Percentiles rank a stretch among this genome's conserved stretches.
These are phyloP conservation scores for Euproctis similis DNA, from an alignment of 2,888 invertebrate species.

Conservation along the genomic window DNA sequence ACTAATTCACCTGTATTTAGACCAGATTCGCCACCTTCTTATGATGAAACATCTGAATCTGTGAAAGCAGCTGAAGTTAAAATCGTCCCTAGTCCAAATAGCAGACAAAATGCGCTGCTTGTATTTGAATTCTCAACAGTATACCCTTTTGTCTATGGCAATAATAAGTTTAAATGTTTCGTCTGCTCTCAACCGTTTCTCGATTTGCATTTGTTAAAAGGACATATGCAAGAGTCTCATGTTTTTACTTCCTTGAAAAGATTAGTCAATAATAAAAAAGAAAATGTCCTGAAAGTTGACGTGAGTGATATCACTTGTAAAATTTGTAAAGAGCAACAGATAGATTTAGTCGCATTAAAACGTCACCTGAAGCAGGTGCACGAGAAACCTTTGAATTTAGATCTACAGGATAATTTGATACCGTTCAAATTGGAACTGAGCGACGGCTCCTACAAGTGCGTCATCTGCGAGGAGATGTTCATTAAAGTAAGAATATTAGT, in stretches of 20 bases:
- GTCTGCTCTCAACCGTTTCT: conserved; percentile 59
- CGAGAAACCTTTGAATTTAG: conserved; percentile 48
- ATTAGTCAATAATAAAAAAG: conserved; percentile 54
- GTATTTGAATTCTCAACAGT: conserved; percentile 62
- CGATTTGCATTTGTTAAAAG: conserved; percentile 44
- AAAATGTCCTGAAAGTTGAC: conserved; percentile 61
- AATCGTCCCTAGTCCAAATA: conserved; percentile 35
- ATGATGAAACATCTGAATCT: conserved; percentile 10
- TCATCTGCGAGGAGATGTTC: conserved; percentile 53
- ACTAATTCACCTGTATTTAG: conserved; percentile 43
- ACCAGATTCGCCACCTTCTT: conserved; percentile 14
- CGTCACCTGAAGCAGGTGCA: conserved; percentile 51
- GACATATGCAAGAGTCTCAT: conserved; percentile 53
- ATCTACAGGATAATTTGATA: conserved; percentile 61
- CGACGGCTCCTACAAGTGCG: conserved; percentile 50
- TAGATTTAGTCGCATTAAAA: conserved; percentile 44
- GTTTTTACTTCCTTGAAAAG: conserved; percentile 51
- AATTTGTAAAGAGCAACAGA: conserved; percentile 39
- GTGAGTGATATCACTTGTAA: conserved; percentile 54
- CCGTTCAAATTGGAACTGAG: conserved; percentile 51
- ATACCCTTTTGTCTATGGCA: conserved; percentile 63
- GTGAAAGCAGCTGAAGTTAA: conserved; percentile 6
- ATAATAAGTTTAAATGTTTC: conserved; percentile 66
- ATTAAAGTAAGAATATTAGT: conserved; percentile 61
- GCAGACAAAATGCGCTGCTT: conserved; percentile 53